Conservation (phyloP, 2,888 invertebrate genomes). For the Cheilosia vernalis region DNA sequence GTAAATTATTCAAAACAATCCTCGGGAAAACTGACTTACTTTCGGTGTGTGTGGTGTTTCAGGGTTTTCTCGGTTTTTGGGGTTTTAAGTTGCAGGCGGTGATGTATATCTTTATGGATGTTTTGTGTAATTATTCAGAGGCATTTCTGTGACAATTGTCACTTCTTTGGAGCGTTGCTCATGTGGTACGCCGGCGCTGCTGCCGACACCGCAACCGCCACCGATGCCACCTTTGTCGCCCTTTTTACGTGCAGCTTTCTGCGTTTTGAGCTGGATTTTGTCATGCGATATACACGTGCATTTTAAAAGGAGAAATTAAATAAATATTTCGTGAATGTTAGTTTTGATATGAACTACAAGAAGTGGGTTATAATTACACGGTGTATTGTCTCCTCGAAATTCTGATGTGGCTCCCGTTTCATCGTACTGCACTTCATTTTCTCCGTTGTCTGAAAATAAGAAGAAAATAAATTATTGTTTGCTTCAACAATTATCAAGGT, state of each 20-base stretch:
- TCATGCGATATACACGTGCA: slow-evolving; percentile 1
- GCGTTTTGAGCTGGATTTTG: slow-evolving; percentile 81
- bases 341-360: slow-evolving; percentile 36
- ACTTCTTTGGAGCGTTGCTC: slow-evolving; percentile 81
- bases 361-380: slow-evolving; percentile 79
- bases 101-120: slow-evolving; percentile 79
- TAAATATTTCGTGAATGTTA: slow-evolving; percentile 39
- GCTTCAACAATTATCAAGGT: not conserved
- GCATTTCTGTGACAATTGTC: slow-evolving; percentile 81
- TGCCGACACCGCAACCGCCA: slow-evolving; percentile 77
- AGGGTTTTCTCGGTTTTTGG: not conserved
- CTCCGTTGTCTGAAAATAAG: slow-evolving; percentile 80
- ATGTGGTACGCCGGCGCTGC: slow-evolving; percentile 80
- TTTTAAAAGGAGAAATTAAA: slow-evolving; percentile 23
- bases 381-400: slow-evolving; percentile 83
- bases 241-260: slow-evolving; percentile 83
- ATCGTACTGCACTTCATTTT: slow-evolving; percentile 82
- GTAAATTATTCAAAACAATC: slow-evolving; percentile 45
- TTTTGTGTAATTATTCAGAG: slow-evolving; percentile 82
- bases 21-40: slow-evolving; percentile 28
- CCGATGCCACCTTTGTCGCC: slow-evolving; percentile 79
- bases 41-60: slow-evolving; percentile 12
- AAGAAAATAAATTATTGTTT: not conserved
- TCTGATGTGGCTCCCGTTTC: slow-evolving; percentile 83
- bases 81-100: not conserved